A percentile compares a stretch with the other conserved stretches of the same genome.
Evolutionary conservation across 2,888 invertebrate species (phyloP).

Genomic region (Heliconius ismenius): DNA sequence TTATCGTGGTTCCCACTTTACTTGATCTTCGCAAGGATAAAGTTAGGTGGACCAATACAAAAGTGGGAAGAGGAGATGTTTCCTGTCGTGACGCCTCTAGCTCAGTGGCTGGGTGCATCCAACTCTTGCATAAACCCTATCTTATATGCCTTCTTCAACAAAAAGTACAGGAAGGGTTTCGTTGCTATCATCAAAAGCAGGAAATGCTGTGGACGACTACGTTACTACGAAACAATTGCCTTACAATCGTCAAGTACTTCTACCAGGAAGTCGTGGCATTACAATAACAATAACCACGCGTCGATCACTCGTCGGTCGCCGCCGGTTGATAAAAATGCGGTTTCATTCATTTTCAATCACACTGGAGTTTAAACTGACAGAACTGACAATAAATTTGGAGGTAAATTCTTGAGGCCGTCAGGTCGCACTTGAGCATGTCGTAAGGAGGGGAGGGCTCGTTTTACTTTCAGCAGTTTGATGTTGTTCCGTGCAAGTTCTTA

Average conservation of each 20-base stretch:
- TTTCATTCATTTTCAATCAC: constrained; percentile 85
- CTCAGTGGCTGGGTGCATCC: constrained; percentile 95
- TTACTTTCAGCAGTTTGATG: constrained; percentile 69
- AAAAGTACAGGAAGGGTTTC: constrained; percentile 95
- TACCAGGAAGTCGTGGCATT: constrained; percentile 92
- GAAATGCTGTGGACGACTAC: constrained; percentile 91
- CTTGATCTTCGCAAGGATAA: constrained; percentile 92
- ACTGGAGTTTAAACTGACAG: constrained; percentile 83
- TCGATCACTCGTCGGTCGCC: constrained; percentile 82
- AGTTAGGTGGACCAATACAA: constrained; percentile 88
- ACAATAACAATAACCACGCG: constrained; percentile 85
- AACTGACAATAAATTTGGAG: constrained; percentile 44
- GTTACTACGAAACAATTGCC: constrained; percentile 93
- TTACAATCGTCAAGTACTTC: constrained; percentile 93
- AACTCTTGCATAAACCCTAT: constrained; percentile 98
- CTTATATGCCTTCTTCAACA: constrained; percentile 96
- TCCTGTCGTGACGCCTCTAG: constrained; percentile 91
- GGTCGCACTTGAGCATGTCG: constrained; percentile 66
- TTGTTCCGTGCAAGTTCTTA: constrained; percentile 63
- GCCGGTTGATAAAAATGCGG: constrained; percentile 76
- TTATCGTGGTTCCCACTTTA: constrained; percentile 96
- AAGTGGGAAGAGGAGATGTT: constrained; percentile 91
- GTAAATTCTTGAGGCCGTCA: constrained; percentile 54
- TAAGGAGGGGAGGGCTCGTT: constrained; percentile 60
- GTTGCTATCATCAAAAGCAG: constrained; percentile 92